These are phyloP conservation scores for Okapia johnstoni DNA, from an alignment of 2,113 vertebrate genomes.

Conservation along the genomic window DNA sequence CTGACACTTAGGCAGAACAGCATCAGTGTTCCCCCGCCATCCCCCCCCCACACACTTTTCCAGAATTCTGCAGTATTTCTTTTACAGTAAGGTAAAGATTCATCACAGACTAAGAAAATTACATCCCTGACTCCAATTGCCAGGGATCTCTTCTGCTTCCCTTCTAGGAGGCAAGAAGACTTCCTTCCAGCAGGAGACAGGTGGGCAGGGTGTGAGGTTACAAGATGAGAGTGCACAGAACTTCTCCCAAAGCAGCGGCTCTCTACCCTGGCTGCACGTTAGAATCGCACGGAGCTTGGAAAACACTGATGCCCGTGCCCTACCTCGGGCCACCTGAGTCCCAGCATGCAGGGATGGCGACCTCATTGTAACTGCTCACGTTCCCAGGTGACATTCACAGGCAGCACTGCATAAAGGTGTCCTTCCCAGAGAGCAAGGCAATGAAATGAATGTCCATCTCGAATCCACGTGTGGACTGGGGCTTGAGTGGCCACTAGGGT, in stretches of 20 bases:
- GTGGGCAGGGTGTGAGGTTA: not conserved
- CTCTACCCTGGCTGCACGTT: not conserved
- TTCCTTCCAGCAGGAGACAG: not conserved
- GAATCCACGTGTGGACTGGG: not conserved
- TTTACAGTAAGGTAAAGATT: constrained; percentile 16
- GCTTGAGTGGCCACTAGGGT: constrained; percentile 11
- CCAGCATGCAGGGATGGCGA: not conserved
- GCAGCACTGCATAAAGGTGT: not conserved
- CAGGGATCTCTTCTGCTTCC: not conserved
- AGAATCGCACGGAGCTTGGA: not conserved
- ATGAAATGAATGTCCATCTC: not conserved
- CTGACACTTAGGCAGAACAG: not conserved
- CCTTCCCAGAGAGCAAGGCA: not conserved
- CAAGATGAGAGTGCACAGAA: not conserved
- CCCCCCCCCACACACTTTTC: not conserved
- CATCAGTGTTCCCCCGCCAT: not conserved
- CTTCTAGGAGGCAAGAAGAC: not conserved
- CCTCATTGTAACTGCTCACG: not conserved
- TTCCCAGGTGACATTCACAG: not conserved
- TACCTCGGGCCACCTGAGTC: not conserved
- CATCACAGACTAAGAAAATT: not conserved
- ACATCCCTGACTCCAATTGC: not conserved
- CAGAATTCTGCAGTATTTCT: constrained; percentile 10
- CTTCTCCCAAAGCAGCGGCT: not conserved
- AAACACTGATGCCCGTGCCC: fast-evolving